Evolutionary conservation across 2,797 vertebrate genomes (phyloP).

Genomic region (Dryobates pubescens): DNA sequence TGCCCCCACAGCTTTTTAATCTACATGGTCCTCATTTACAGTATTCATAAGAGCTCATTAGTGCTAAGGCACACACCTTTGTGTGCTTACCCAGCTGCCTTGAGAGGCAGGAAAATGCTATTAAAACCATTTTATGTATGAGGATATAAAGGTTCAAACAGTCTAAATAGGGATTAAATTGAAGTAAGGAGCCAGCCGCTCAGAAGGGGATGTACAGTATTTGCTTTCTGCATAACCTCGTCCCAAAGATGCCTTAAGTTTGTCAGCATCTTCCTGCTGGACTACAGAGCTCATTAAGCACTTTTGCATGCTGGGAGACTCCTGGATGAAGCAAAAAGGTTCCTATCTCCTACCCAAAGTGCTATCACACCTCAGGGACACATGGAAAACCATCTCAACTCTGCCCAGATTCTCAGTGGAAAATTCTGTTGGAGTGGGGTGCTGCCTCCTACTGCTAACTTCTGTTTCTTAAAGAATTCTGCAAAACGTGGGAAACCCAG

Average conservation of each 20-base stretch:
- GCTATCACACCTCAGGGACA: not conserved
- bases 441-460: not conserved
- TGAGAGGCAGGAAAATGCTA: constrained; percentile 24
- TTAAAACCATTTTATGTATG: constrained; percentile 46
- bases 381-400: not conserved
- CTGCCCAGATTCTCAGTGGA: not conserved
- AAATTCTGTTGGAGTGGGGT: not conserved
- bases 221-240: not conserved
- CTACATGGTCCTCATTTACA: not conserved
- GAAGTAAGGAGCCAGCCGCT: constrained; percentile 16
- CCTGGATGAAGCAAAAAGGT: not conserved
- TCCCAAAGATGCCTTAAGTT: not conserved
- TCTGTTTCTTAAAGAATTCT: not conserved
- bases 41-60: not conserved
- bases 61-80: not conserved
- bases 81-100: constrained; percentile 12
- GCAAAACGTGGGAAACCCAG: not conserved
- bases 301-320: not conserved
- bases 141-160: constrained; percentile 33
- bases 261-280: not conserved
- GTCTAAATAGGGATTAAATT: constrained; percentile 30
- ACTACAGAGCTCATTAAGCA: not conserved
- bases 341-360: not conserved
- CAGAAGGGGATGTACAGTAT: not conserved
- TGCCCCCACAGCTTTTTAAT: not conserved